A percentile compares a stretch with the other conserved stretches of the same genome.
Evolutionary conservation across 2,888 invertebrate species (phyloP).

Genomic region (Ophion slaviceki): DNA sequence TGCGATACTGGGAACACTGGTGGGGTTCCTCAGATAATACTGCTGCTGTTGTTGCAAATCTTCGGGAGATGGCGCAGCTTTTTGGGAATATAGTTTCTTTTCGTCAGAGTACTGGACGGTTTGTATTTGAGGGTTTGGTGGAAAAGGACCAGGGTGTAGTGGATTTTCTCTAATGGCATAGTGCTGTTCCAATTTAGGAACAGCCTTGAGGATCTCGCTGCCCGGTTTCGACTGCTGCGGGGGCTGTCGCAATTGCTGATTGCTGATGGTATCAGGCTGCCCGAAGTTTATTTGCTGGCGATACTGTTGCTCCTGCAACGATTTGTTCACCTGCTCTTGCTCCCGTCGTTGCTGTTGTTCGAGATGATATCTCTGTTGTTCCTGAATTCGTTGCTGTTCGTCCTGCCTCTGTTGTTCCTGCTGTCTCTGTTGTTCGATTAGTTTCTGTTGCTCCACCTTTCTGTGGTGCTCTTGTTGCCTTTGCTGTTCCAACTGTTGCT

Average conservation of each 20-base stretch:
- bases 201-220: constrained; percentile 90
- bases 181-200: constrained; percentile 92
- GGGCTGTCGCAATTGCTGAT: constrained; percentile 76
- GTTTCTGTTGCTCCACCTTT: constrained; percentile 77
- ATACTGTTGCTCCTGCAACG: constrained; percentile 72
- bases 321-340: constrained; percentile 79
- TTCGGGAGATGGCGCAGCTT: constrained; percentile 76
- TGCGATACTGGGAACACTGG: constrained; percentile 27
- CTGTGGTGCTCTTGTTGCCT: constrained; percentile 70
- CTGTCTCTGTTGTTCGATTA: constrained; percentile 70
- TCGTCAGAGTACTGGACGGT: constrained; percentile 69
- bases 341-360: constrained; percentile 79
- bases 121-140: constrained; percentile 75
- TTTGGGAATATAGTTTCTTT: constrained; percentile 85
- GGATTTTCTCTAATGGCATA: constrained; percentile 82
- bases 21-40: constrained; percentile 44
- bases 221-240: constrained; percentile 83
- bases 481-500: constrained; percentile 69
- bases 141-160: constrained; percentile 81
- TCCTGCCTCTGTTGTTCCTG: constrained; percentile 73
- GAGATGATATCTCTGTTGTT: constrained; percentile 72
- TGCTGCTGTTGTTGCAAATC: constrained; percentile 66
- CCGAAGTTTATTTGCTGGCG: constrained; percentile 82
- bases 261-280: constrained; percentile 80
- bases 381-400: constrained; percentile 73